Evolutionary conservation across 2,888 invertebrate genomes (phyloP).

Genomic region (Vesta saturnalis): DNA sequence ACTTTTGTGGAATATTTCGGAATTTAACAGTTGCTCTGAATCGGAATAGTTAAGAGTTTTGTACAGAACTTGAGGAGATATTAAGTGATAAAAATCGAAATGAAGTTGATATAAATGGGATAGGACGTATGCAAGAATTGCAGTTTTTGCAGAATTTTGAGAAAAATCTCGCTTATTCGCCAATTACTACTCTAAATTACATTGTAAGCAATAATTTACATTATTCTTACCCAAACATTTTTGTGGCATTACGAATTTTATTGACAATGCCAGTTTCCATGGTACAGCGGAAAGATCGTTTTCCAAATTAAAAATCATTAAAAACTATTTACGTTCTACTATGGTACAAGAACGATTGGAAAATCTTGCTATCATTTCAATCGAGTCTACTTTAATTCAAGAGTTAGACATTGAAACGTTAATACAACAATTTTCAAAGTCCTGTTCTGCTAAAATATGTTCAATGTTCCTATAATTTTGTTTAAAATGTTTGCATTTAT

Average conservation of each 20-base stretch:
- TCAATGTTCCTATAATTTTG: too few species aligned
- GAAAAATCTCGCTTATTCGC: not conserved
- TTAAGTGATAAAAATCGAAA: not conserved
- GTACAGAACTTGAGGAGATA: not conserved
- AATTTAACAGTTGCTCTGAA: too few species aligned
- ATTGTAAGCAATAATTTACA: not conserved
- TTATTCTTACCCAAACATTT: not conserved
- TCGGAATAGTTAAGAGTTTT: not conserved
- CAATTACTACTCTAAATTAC: not conserved
- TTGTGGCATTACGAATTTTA: not conserved
- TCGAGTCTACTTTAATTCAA: too few species aligned
- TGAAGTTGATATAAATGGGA: too few species aligned
- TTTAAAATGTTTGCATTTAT: too few species aligned
- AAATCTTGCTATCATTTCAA: too few species aligned
- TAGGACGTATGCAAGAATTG: too few species aligned
- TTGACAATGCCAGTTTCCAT: not conserved
- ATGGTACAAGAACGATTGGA: constrained; percentile 1
- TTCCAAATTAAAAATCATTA: constrained; percentile 1
- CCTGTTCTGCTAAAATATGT: too few species aligned
- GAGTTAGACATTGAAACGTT: too few species aligned
- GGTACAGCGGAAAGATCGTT: not conserved
- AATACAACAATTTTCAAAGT: too few species aligned
- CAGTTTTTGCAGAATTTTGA: too few species aligned
- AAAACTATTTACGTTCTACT: too few species aligned
- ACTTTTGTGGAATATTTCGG: not conserved